phyloP scores from a whole-genome alignment of 2,113 vertebrate genomes.

The Arenaria interpres region DNA sequence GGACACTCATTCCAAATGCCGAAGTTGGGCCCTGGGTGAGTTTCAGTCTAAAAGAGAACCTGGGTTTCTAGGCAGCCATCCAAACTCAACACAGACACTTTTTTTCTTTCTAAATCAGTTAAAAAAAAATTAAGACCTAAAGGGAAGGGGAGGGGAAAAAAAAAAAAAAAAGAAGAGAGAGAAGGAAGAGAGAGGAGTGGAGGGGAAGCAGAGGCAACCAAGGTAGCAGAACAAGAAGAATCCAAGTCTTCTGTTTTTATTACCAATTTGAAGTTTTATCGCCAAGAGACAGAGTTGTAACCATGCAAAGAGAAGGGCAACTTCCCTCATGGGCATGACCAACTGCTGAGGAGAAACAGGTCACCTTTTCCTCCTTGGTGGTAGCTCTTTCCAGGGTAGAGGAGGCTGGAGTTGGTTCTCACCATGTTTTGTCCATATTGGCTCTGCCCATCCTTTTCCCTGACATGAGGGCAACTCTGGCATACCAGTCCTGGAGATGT shows the following conservation, averaged over 20 bases:
- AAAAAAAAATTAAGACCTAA: background rate
- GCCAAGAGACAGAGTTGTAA: background rate
- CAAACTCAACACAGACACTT: constrained; percentile 76
- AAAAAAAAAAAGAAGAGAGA: background rate
- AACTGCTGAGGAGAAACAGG: background rate
- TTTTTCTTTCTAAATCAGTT: constrained; percentile 68
- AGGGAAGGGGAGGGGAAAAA: background rate
- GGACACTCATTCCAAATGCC: constrained; percentile 77
- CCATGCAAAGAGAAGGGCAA: background rate
- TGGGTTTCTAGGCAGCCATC: constrained; percentile 75
- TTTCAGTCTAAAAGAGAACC: constrained; percentile 66
- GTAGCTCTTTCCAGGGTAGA: background rate
- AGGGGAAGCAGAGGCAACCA: background rate
- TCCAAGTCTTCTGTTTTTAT: background rate
- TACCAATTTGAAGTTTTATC: background rate
- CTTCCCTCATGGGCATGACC: background rate
- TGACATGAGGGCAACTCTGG: background rate
- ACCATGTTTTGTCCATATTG: background rate
- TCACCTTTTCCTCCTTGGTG: background rate
- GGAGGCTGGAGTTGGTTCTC: background rate
- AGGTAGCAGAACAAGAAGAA: background rate
- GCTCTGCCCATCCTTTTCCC: background rate
- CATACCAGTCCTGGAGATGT: background rate
- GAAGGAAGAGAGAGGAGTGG: background rate
- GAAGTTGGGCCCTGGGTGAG: constrained; percentile 66